Evolutionary conservation across 53 echinoderm and acorn worm genomes (phyloP), one percentile per base, ranked within the genome.

Genomic region (Holothuria leucospilota): DNA sequence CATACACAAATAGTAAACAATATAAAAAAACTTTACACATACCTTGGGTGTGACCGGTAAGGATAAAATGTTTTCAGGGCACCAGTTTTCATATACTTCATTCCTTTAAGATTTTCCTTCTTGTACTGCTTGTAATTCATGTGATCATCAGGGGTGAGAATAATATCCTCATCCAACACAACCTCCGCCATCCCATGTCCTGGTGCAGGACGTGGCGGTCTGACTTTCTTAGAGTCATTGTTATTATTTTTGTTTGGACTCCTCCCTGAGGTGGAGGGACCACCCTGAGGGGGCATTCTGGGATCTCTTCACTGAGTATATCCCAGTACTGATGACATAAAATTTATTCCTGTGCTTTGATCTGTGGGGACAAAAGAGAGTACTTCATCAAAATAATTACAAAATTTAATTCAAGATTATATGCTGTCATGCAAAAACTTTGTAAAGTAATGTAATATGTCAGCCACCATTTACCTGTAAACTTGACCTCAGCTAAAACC

Each of bases 41-140:
- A 94, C 94, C 79, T 94, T 15, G 92, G 94, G 40, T 90, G 92
- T 69, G 65, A 81, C 84, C 96, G 78, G 82, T 89, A 66, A 0
- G 96, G 96, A 0, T 86, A 59, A 39, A 92, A 46, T 15, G 94
- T 91, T 69, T 94, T 93, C 29, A 96, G 88, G 2, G 94, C 80
- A 51, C 80, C 80, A 59, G 80, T 80, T 58, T 61, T 80, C 59
- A 59, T 56, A 74, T 66, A 84, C 84, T 67, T 77, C 69, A 62
- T 90, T 29, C 80, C 80, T 6, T 30, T 59, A 38, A 80, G 80
- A 39, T 80, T 28, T 24, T 84, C 84, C 39, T 68, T 67, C n/a
- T 53, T 84, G 67, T 68, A 69, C 14, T 66, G 49, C 6, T 30
- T 4, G 61, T 86, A 63, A 20, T 26, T 41, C 8, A 16, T 56